phyloP scores from a whole-genome alignment of 1,140 invertebrate genomes.

The Eufriesea mexicana region DNA sequence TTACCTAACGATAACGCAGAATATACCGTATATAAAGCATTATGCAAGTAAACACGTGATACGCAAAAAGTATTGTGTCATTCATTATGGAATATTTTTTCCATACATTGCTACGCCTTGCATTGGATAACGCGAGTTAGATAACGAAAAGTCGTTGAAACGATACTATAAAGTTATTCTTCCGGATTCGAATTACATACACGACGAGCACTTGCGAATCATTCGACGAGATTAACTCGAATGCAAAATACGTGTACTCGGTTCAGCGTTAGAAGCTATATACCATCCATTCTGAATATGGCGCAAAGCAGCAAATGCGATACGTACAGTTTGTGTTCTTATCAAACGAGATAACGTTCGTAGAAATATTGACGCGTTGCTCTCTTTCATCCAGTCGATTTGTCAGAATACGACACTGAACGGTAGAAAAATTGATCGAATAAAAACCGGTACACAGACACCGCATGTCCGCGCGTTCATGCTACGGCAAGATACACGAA shows the following conservation, averaged over 20 bases:
- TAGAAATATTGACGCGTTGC: constrained; percentile 5
- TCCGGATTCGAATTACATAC: neutral
- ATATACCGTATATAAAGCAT: neutral
- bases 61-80: constrained; percentile 23
- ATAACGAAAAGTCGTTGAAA: constrained; percentile 2
- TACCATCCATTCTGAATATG: neutral
- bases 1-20: neutral
- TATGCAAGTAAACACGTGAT: constrained; percentile 42
- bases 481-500: neutral
- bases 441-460: neutral
- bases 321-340: neutral
- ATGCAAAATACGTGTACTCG: neutral
- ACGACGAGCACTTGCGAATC: neutral
- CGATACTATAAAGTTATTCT: neutral
- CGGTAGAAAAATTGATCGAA: neutral
- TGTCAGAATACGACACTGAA: neutral
- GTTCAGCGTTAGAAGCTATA: neutral
- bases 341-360: constrained; percentile 24
- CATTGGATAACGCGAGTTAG: constrained; percentile 4
- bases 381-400: neutral
- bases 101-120: neutral
- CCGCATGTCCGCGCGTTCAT: neutral
- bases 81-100: constrained; percentile 26
- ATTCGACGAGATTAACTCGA: neutral
- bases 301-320: neutral